These are phyloP conservation scores for Poecilia velifera DNA, from an alignment of 2,797 vertebrate species.

Conservation along the genomic window DNA sequence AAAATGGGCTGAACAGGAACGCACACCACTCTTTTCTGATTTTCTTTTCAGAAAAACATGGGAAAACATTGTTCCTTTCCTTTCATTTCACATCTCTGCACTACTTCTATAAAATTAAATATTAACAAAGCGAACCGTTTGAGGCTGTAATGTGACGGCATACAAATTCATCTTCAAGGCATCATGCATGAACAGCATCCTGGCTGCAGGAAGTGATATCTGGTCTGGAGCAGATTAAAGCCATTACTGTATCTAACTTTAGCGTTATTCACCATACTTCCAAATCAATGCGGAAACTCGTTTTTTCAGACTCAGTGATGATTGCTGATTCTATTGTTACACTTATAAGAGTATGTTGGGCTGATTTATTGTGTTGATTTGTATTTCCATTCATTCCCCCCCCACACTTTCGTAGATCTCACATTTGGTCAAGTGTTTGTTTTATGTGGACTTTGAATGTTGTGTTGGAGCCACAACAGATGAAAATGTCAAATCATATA, in stretches of 20 bases:
- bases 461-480: background rate
- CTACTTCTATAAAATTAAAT: background rate
- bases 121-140: background rate
- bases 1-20: background rate
- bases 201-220: background rate
- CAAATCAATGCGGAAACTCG: background rate
- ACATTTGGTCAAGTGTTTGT: background rate
- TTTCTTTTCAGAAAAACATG: background rate
- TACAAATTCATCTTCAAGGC: background rate
- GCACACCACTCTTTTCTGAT: background rate
- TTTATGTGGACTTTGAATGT: background rate
- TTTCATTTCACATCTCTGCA: background rate
- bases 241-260: background rate
- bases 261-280: background rate
- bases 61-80: background rate
- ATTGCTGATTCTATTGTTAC: background rate
- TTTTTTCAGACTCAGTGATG: background rate
- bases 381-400: background rate
- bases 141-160: background rate
- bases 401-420: background rate
- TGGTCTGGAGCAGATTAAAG: background rate
- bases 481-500: background rate
- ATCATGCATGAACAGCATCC: background rate
- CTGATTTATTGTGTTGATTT: background rate
- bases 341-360: background rate